Evolutionary conservation across 2,113 vertebrate genomes (phyloP).

Genomic region (Toxotes chatareus): DNA sequence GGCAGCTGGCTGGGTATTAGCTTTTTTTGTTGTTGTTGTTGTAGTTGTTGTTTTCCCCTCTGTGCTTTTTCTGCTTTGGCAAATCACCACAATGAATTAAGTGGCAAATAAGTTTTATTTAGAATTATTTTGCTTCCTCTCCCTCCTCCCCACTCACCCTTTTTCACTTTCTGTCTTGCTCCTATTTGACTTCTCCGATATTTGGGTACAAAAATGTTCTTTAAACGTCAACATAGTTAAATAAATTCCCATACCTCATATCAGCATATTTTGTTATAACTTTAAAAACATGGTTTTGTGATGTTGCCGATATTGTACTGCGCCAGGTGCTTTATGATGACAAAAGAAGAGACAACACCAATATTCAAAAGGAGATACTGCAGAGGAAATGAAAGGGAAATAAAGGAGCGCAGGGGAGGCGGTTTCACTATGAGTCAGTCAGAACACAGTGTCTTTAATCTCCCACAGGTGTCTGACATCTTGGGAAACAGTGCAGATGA

Average conservation of each 20-base stretch:
- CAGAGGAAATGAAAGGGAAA: slow-evolving; percentile 57
- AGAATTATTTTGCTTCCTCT: not conserved
- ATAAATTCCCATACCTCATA: not conserved
- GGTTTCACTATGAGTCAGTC: slow-evolving; percentile 54
- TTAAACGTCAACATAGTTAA: not conserved
- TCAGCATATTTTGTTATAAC: not conserved
- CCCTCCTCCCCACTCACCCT: not conserved
- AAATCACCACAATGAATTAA: not conserved
- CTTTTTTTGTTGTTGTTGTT: not conserved
- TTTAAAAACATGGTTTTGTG: slow-evolving; percentile 8
- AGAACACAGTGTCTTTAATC: slow-evolving; percentile 63
- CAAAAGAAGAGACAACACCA: slow-evolving; percentile 56
- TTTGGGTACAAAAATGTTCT: not conserved
- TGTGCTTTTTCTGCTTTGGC: not conserved
- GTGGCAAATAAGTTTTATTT: not conserved
- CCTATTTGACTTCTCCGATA: not conserved
- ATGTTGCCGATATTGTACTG: slow-evolving; percentile 3
- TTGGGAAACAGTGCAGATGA: slow-evolving; percentile 49
- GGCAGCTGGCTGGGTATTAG: slow-evolving; percentile 40
- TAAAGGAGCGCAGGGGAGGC: slow-evolving; percentile 41
- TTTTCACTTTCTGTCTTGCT: not conserved
- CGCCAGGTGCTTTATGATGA: slow-evolving; percentile 23
- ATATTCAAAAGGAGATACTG: slow-evolving; percentile 32
- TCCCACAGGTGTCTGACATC: slow-evolving; percentile 72
- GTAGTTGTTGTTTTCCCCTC: not conserved